phyloP scores from a whole-genome alignment of 2,113 vertebrate species.

The Sus scrofa region T2T-Sscrofa CM000812.6:49770501-49771000 shows the following conservation, averaged over 20 bases:
- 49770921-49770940: background rate
- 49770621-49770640: too few species aligned
- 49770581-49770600: too few species aligned
- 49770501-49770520: too few species aligned
- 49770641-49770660: too few species aligned
- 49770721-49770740: too few species aligned
- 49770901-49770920: background rate
- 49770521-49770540: too few species aligned
- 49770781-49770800: background rate
- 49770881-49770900: background rate
- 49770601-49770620: too few species aligned
- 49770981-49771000: background rate
- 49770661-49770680: too few species aligned
- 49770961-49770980: background rate
- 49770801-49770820: background rate
- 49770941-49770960: background rate
- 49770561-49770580: too few species aligned
- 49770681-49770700: too few species aligned
- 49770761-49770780: background rate
- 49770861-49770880: background rate
- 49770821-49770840: background rate
- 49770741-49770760: background rate
- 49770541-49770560: too few species aligned
- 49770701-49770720: too few species aligned
- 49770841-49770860: background rate